Base-by-base conservation (phyloP, 1,140 invertebrate species). In the Drosophila tropicalis region DNA sequence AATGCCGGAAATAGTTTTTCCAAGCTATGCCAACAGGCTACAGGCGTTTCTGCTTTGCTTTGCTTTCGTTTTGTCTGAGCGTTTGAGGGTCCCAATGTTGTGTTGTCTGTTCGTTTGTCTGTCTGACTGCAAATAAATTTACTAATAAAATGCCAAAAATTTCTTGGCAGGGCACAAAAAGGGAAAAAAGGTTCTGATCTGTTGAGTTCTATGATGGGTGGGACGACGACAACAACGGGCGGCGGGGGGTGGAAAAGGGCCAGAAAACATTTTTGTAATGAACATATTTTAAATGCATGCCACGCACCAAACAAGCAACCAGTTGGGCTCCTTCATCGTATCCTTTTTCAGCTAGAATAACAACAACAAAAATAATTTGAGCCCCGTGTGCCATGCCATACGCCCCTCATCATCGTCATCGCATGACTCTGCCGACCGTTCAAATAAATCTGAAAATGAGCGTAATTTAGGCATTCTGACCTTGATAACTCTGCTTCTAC, bases 271-370 rank as follows among this genome's bases (percentile, higher is more conserved):
- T 76, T 68, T 76, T 68, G 79, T 81, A 82, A 82, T 82, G 70
- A 82, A 81, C 79, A 81, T 82, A 81, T 82, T 82, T 82, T 69
- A 73, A 82, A 82, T 81, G 79, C 78, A 81, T 77, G 79, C 79
- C 79, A 81, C 79, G 79, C 79, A 77, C 73, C 34, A 58, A 39
- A 62, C 39, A 36, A 72, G 12, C 61, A 74, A 47, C 72, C 66
- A 72, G 25, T 29, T 32, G 55, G 55, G 25, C 15, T 44, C 41
- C n/a, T n/a, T 56, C 29, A 29, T 34, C 29, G n/a, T 13, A 56
- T 56, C 55, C 55, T 34, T 44, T 44, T 44, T 44, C n/a, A 44
- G 15, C n/a, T 15, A 41, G 2, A 41, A 41, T 12, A 41, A 41
- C 40, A 41, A 40, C 34, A 17, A 29, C 69, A 67, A 25, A 54